Evolutionary conservation across 2,888 invertebrate species (phyloP), one percentile per base, ranked within the genome.

Genomic region (Dione vanillae): DNA sequence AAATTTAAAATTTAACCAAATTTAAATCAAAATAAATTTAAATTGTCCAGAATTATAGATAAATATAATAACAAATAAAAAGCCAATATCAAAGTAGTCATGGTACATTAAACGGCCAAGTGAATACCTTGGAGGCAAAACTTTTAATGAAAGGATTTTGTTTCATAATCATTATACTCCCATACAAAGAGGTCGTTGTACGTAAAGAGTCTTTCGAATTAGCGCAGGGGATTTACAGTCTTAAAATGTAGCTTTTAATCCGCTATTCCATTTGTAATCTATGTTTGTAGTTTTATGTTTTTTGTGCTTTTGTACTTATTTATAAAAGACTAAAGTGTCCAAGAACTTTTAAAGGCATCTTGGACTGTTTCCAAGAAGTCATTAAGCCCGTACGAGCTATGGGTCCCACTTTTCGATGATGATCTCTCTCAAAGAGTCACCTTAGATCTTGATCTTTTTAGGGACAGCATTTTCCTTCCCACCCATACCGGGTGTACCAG

Each of bases 81-180:
- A 45, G 7, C 47, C 35, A 49, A 49, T 49, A 16, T 19, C 35
- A 52, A 52, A 61, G 51, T 62, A 49, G 47, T 54, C 35, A 19
- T 14, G 37, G 56, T 58, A 67, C 45, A 67, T 45, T 41, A 43
- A 51, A 52, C 68, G 49, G 68, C 52, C 62, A 52, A 67, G 43
- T 37, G 71, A 78, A 78, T 80, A 83, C 84, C 82, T 83, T 77
- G 74, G 80, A 84, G 84, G 85, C 86, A 84, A 84, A 88, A 89
- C 83, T 89, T 89, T 87, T 89, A 89, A 89, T 88, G 88, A 86
- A 83, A 82, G 86, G 87, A 87, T 88, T 86, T 85, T 82, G 83
- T 81, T 81, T 81, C 78, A 84, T 86, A 83, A 85, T 86, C 85
- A 84, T 82, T 83, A 82, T 82, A 80, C 81, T 82, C 79, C 78